Conservation (phyloP, 2,113 vertebrate species). For the Eolophus roseicapilla region DNA sequence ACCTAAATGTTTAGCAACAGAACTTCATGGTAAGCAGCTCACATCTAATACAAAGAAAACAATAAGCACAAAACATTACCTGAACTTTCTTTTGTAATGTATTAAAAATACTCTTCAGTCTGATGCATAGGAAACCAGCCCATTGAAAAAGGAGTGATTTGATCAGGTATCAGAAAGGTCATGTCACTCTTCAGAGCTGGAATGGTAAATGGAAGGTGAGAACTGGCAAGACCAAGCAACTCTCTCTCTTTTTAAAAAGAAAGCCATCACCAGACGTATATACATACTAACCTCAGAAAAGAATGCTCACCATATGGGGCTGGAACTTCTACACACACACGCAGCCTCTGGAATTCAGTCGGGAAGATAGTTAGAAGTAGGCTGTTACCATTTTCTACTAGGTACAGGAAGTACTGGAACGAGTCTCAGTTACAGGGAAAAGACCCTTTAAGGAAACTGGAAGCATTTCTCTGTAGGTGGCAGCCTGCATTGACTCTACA, state of each 20-base stretch:
- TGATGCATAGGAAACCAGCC: neutral
- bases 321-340: neutral
- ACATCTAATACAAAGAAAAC: neutral
- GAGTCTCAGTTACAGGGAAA: accelerated
- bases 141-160: neutral
- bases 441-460: neutral
- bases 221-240: neutral
- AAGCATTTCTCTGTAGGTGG: neutral
- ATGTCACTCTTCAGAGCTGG: accelerated
- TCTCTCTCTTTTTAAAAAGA: neutral
- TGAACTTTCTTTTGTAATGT: neutral
- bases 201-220: neutral
- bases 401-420: neutral
- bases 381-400: neutral
- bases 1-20: neutral
- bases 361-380: neutral
- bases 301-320: neutral
- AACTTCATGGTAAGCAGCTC: neutral
- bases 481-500: neutral
- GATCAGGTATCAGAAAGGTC: neutral
- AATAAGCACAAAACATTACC: neutral
- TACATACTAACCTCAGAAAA: neutral
- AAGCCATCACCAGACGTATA: neutral
- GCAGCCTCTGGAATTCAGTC: neutral
- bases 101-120: neutral